Evolutionary conservation across 2,888 invertebrate genomes (phyloP).

Genomic region (Pycnomerus fuliginosus): DNA sequence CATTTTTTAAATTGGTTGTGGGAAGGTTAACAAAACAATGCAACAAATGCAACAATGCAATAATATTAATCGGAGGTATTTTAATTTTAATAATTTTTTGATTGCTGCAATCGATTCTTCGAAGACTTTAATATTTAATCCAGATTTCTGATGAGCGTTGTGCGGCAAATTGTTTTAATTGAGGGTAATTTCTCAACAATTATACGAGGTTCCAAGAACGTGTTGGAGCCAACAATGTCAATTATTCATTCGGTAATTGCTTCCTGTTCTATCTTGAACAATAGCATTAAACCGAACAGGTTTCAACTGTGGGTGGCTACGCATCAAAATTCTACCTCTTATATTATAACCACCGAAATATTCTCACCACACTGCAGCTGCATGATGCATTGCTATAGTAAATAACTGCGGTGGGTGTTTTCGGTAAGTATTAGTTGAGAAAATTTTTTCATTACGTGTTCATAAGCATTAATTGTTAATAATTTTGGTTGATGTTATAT

Average conservation of each 20-base stretch:
- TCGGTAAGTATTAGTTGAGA: neutral
- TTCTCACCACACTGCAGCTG: slow-evolving; percentile 24
- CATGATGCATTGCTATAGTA: slow-evolving; percentile 13
- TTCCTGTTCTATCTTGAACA: slow-evolving; percentile 24
- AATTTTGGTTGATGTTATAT: too few relatives aligned
- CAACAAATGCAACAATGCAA: too few relatives aligned
- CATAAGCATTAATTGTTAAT: too few relatives aligned
- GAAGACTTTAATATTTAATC: too few relatives aligned
- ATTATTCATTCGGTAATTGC: slow-evolving; percentile 28
- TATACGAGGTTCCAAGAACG: slow-evolving; percentile 26
- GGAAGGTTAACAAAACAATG: too few relatives aligned
- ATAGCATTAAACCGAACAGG: slow-evolving; percentile 28
- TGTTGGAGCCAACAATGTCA: slow-evolving; percentile 26
- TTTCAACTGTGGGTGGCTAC: slow-evolving; percentile 30
- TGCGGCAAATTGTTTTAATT: slow-evolving; percentile 34
- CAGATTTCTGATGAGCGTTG: too few relatives aligned
- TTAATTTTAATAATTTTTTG: too few relatives aligned
- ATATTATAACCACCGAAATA: slow-evolving; percentile 31
- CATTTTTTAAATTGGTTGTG: too few relatives aligned
- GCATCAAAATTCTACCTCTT: slow-evolving; percentile 32
- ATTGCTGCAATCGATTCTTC: too few relatives aligned
- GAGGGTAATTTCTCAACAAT: slow-evolving; percentile 26
- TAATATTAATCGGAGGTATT: too few relatives aligned
- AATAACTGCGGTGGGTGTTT: neutral
- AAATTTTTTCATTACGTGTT: neutral